Evolutionary conservation across 2,888 invertebrate species (phyloP).

Genomic region (Chaitophorus viminalis): DNA sequence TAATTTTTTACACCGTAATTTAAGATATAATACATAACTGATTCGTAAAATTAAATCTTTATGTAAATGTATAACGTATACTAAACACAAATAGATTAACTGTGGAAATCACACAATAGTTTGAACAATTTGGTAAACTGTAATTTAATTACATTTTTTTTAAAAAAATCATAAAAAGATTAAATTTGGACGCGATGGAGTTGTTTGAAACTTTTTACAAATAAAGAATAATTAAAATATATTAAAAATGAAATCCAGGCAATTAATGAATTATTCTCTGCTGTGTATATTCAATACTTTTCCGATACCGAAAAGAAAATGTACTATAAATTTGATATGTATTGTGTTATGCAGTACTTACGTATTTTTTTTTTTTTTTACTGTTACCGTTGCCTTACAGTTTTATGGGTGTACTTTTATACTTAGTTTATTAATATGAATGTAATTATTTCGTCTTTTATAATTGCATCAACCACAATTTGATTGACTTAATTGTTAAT

Average conservation of each 20-base stretch:
- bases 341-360: too few species aligned
- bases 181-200: too few species aligned
- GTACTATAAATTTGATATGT: not conserved
- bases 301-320: conserved; percentile 1
- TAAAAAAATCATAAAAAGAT: too few species aligned
- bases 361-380: not conserved
- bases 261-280: not conserved
- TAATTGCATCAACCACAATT: not conserved
- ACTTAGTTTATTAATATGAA: too few species aligned
- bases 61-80: not conserved
- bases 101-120: too few species aligned
- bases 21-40: not conserved
- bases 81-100: too few species aligned
- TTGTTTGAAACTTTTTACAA: not conserved
- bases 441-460: not conserved
- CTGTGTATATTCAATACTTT: too few species aligned
- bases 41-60: not conserved
- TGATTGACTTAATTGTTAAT: not conserved
- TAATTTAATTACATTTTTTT: too few species aligned
- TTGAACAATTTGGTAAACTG: too few species aligned
- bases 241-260: not conserved
- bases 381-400: not conserved
- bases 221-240: not conserved
- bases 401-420: too few species aligned
- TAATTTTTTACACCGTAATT: not conserved